Base-by-base conservation (phyloP, 2,113 vertebrate species). In the Cathartes aura region DNA sequence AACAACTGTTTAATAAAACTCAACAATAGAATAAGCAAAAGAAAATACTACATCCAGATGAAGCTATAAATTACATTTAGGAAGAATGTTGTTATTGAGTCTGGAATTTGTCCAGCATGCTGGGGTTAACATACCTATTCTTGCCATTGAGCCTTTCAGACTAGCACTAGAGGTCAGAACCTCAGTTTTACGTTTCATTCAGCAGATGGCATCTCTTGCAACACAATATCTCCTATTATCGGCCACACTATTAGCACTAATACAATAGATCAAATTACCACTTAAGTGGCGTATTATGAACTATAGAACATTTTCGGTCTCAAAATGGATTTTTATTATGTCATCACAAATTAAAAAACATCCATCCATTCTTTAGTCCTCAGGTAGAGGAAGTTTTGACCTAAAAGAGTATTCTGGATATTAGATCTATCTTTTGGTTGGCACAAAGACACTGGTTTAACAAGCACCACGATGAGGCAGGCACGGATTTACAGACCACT, bases 1-100 rank as follows among this genome's bases (percentile, higher is more conserved):
- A 95, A 76, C 63, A 94, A 95, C 82, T 74, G 72, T 78, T 95
- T 63, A 92, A 97, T 92, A 93, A 87, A 94, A 58, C 75, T 18
- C 72, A 43, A 59, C 89, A 72, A 91, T 0, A 58, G 63, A 38
- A 78, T 3, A 48, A 30, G 89, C 73, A 94, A 34, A 86, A 68
- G 68, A 63, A 93, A 97, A 93, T 14, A 88, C 88, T 21, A 6
- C 52, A 16, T 63, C 90, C 92, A 96, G 90, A 86, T 91, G 94
- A 97, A 89, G 91, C 89, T 6, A n/a, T 93, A 95, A 97, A 97
- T 97, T 19, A 95, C 58, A 12, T 6, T 27, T 29, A 12, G 72
- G 85, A 86, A 80, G 80, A 85, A 74, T 16, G 81, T 32, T 71
- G 75, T 36, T 59, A 22, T 14, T 17, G 76, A 63, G 85, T 23